These are phyloP conservation scores for Oreamnos americanus DNA, from an alignment of 2,113 vertebrate genomes.

Conservation along the genomic window DNA sequence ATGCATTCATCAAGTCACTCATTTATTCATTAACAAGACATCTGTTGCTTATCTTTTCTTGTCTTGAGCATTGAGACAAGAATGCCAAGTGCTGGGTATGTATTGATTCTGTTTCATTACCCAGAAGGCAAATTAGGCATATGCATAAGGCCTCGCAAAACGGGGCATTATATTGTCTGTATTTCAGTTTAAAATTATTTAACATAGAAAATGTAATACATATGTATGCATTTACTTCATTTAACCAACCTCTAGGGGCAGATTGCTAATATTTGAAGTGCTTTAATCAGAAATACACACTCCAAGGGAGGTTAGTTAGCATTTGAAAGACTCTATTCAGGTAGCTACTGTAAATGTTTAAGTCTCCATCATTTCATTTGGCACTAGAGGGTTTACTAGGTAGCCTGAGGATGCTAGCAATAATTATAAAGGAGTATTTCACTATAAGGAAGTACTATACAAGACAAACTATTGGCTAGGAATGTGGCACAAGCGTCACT, in stretches of 20 bases:
- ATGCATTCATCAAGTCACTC: not conserved
- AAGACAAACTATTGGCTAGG: not conserved
- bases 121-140: constrained; percentile 1
- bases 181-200: constrained; percentile 41
- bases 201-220: constrained; percentile 19
- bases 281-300: constrained; percentile 52
- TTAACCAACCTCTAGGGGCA: constrained; percentile 34
- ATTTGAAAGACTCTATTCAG: constrained; percentile 55
- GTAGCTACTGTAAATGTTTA: constrained; percentile 42
- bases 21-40: constrained; percentile 9
- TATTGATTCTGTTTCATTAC: not conserved
- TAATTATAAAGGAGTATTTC: constrained; percentile 45
- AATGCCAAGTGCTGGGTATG: not conserved
- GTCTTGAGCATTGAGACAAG: not conserved
- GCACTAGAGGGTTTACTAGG: constrained; percentile 35
- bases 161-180: not conserved
- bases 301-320: constrained; percentile 34
- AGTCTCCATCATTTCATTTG: constrained; percentile 31
- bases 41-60: not conserved
- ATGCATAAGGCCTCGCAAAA: not conserved
- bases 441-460: not conserved
- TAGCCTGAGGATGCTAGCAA: constrained; percentile 24
- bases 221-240: constrained; percentile 16
- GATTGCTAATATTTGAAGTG: constrained; percentile 48
- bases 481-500: not conserved